Evolutionary conservation across 2,113 vertebrate species (phyloP), one percentile per base, ranked within the genome.

Genomic region (Parus major): DNA sequence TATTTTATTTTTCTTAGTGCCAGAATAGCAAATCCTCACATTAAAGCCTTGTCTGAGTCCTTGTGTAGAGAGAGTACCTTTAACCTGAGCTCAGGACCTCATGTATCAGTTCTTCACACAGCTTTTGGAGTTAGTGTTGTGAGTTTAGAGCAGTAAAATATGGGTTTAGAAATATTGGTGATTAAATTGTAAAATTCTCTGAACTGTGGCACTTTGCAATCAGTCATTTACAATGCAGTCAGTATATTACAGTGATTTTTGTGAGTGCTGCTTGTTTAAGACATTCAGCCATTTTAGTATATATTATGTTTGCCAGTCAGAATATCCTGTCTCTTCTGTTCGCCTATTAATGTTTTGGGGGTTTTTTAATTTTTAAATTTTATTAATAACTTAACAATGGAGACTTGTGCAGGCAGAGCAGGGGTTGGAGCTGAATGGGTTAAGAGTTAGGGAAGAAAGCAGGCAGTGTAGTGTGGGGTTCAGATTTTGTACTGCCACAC

Each of bases 151-250:
- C 44, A 95, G 56, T 76, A 88, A 88, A 95, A 80, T 53, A 91
- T 29, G 33, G 41, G 27, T 55, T 96, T 93, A 79, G 61, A 95
- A 94, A 90, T 88, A 95, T 69, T 57, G 61, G 35, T 75, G 82
- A 96, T 95, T 97, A 78, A 92, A 94, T 68, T 91, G 87, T 92
- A 93, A 96, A 35, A 86, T 89, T 91, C 56, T 95, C 71, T 83
- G 88, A 94, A 82, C 93, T 94, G 42, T 92, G 73, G 27, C 57
- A 82, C 83, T 93, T 42, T 42, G 42, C 42, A 42, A 42, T 42
- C 42, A 42, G 42, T 42, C 42, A 42, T 42, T 16, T 97, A 75
- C 56, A 90, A 68, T 93, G 60, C 39, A 25, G 57, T 81, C 79
- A 86, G 59, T 61, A 22, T 82, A 75, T 88, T 73, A 59, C 23